Base-by-base conservation (phyloP, 2,113 vertebrate genomes). In the Gila orcuttii region DNA sequence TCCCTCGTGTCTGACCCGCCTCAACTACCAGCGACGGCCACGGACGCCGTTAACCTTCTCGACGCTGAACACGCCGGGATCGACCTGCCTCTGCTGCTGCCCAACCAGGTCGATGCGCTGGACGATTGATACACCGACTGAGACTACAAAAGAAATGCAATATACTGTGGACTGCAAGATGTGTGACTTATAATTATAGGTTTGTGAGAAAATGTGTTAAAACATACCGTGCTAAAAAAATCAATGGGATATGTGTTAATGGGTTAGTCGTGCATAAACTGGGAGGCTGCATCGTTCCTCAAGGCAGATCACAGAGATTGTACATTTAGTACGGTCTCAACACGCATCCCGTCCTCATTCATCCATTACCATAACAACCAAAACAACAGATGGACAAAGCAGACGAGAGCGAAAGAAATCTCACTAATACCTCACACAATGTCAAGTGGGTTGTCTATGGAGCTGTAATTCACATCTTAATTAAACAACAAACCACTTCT, bases 51-150 rank as follows among this genome's bases (percentile, higher is more conserved):
- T 90, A 95, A 94, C 90, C 94, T 97, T 39, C 92, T 96, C 0
- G 93, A 95, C 0, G 42, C 85, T 0, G 95, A 97, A 68, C 93
- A 93, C 0, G 79, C 4, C 0, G 95, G 89, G 7, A 80, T 92
- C 0, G 93, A 95, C 86, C 87, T 94, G 90, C 95, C 90, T 31
- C 80, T 95, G 80, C 90, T 94, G 55, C 82, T 89, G 79, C 92
- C 91, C 91, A 92, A 94, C 88, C 95, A 95, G 60, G 95, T 96
- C 0, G 83, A 96, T 64, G 91, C 89, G 0, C 89, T 92, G 89
- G 95, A 96, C 83, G 97, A 93, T 96, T 47, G 42, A 55, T n/a
- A 10, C 6, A 2, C 8, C 2, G 39, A 50, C 45, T 19, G 25
- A 42, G 52, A 45, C 17, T 19, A 21, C 19, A 28, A 66, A 62